phyloP scores from a whole-genome alignment of 2,797 vertebrate genomes.

The Hoplostethus atlanticus region DNA sequence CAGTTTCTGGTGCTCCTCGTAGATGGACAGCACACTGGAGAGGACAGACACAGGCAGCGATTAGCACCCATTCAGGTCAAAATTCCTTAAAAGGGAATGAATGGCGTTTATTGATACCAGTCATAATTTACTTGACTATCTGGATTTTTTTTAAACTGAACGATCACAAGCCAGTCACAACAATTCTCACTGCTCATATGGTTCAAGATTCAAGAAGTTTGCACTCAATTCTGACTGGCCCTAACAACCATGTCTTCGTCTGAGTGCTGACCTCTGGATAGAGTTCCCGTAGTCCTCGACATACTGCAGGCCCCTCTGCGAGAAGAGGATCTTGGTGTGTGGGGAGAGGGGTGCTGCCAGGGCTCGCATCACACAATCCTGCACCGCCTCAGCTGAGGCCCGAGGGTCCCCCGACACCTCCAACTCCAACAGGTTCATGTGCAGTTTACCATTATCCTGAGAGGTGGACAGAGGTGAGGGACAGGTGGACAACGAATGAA shows the following conservation, averaged over 20 bases:
- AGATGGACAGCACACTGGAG: slow-evolving; percentile 85
- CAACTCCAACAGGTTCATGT: slow-evolving; percentile 89
- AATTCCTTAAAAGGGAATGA: background rate
- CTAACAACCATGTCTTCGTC: background rate
- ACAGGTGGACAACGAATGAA: too few relatives aligned
- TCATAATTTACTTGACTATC: background rate
- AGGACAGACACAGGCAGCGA: background rate
- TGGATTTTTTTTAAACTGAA: background rate
- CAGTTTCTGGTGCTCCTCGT: slow-evolving; percentile 89
- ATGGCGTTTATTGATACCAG: background rate
- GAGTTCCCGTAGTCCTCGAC: slow-evolving; percentile 88
- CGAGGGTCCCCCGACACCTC: slow-evolving; percentile 84
- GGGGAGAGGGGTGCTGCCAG: slow-evolving; percentile 85
- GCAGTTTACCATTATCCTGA: slow-evolving; percentile 89
- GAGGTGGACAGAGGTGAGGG: background rate
- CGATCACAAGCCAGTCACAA: too few relatives aligned
- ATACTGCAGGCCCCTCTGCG: slow-evolving; percentile 88
- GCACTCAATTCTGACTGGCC: too few relatives aligned
- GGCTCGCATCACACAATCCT: slow-evolving; percentile 87
- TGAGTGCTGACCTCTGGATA: slow-evolving; percentile 83
- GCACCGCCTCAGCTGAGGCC: slow-evolving; percentile 80
- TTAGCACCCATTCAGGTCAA: background rate
- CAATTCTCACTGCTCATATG: too few relatives aligned
- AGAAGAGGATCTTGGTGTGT: slow-evolving; percentile 86
- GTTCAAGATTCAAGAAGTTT: too few relatives aligned